Base-by-base conservation (phyloP, 2,113 vertebrate genomes). In the Collichthys lucidus region DNA sequence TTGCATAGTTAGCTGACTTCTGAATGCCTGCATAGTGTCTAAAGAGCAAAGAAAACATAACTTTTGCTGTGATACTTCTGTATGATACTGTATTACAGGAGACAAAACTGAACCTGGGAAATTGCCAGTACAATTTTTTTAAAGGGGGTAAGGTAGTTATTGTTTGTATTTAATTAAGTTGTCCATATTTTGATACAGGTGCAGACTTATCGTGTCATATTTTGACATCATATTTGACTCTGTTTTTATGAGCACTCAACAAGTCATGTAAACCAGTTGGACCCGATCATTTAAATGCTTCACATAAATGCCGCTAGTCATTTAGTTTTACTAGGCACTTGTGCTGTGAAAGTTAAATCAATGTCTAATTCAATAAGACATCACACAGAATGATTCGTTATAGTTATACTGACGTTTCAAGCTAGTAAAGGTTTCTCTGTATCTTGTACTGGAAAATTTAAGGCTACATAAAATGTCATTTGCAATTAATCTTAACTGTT, bases 321-420 rank as follows among this genome's bases (percentile, higher is more conserved):
- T 89, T 87, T 89, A 47, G 29, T 91, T 94, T 94, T 90, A 94
- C 87, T 87, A 84, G 85, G 80, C 87, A 82, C 81, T 86, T 77
- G 74, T 90, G 92, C 88, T 89, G 75, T 88, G 79, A 88, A 93
- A 87, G 77, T 85, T 82, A 91, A 89, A 89, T 92, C 77, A 85
- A 79, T 35, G 89, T 89, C 87, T 61, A 73, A 88, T 87, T 83
- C 56, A 80, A 83, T 93, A 85, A 92, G 22, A 76, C 61, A 47
- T 78, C 62, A 55, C 15, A 52, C 29, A 40, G 68, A 80, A 62
- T 62, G 60, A 89, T 90, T 84, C 80, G 83, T 80, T 80, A 7
- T 68, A 73, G 29, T 69, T 84, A 77, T 77, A 82, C 44, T 40
- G 69, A 62, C 44, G 67, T 86, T 77, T 81, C 62, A 78, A 80